Evolutionary conservation across 2,797 vertebrate species (phyloP).

Genomic region (Lithobates pipiens): DNA sequence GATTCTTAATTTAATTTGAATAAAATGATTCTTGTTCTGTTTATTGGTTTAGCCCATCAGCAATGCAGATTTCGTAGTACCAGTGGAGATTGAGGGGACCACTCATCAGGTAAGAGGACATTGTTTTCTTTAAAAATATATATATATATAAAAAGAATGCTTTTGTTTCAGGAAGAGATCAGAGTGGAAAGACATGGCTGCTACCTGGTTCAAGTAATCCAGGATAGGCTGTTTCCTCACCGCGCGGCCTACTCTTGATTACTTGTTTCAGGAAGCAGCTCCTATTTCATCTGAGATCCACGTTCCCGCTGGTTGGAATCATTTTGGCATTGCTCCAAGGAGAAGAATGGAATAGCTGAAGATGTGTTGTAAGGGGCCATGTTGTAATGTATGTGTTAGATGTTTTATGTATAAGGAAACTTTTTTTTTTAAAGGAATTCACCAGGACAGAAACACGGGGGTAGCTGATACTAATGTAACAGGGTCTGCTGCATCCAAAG

Average conservation of each 20-base stretch:
- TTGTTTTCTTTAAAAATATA: neutral
- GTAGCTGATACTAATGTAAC: no score
- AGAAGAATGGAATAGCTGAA: neutral
- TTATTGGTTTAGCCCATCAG: constrained; percentile 81
- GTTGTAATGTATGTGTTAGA: neutral
- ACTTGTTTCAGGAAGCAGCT: constrained; percentile 94
- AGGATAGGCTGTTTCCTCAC: constrained; percentile 95
- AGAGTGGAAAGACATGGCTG: constrained; percentile 68
- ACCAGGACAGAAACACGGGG: no score
- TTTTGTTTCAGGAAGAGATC: neutral
- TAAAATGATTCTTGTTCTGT: neutral
- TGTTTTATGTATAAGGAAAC: no score
- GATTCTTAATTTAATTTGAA: neutral
- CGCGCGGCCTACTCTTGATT: constrained; percentile 94
- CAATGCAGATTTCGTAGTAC: constrained; percentile 90
- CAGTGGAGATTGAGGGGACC: constrained; percentile 91
- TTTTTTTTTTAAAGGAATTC: no score
- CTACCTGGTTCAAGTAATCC: constrained; percentile 98
- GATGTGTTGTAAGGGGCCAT: neutral
- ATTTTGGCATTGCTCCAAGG: neutral
- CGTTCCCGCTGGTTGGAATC: neutral
- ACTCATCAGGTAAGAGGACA: constrained; percentile 84
- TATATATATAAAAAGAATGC: neutral
- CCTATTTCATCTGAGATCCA: constrained; percentile 10
- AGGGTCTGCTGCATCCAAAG: no score